Conservation (phyloP, 2,888 invertebrate species). For the Dynastes hyllus region DNA sequence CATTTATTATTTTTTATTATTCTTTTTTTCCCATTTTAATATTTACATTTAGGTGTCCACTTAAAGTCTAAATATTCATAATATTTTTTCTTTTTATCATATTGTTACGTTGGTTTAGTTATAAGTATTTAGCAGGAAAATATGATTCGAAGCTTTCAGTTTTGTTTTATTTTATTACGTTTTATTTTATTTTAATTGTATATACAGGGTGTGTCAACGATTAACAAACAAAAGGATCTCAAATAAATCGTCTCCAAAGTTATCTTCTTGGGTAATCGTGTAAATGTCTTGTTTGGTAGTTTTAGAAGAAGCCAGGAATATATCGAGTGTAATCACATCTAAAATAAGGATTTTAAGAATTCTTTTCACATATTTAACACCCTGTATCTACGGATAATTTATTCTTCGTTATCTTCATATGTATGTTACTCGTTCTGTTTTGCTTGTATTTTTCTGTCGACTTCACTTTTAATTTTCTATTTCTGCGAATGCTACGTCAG, state of each 20-base stretch:
- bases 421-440: slow-evolving; percentile 2
- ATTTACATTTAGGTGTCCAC: slow-evolving; percentile 42
- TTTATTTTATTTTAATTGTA: background rate
- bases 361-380: too few species aligned
- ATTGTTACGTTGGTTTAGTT: too few species aligned
- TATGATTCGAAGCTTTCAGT: slow-evolving; percentile 24
- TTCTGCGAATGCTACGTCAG: slow-evolving; percentile 15
- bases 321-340: too few species aligned
- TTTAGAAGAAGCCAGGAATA: too few species aligned
- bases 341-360: too few species aligned
- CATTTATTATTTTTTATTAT: slow-evolving; percentile 18
- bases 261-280: too few species aligned
- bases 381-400: slow-evolving; percentile 17
- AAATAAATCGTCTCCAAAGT: too few species aligned
- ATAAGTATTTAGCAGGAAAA: slow-evolving; percentile 33
- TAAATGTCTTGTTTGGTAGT: too few species aligned
- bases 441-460: background rate
- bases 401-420: slow-evolving; percentile 34
- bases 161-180: background rate
- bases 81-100: background rate
- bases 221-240: too few species aligned
- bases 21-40: background rate
- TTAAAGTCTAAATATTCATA: slow-evolving; percentile 2
- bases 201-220: too few species aligned
- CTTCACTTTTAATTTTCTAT: background rate